These are phyloP conservation scores for Dryomyza anilis DNA, from an alignment of 2,888 invertebrate species.

Conservation along the genomic window DNA sequence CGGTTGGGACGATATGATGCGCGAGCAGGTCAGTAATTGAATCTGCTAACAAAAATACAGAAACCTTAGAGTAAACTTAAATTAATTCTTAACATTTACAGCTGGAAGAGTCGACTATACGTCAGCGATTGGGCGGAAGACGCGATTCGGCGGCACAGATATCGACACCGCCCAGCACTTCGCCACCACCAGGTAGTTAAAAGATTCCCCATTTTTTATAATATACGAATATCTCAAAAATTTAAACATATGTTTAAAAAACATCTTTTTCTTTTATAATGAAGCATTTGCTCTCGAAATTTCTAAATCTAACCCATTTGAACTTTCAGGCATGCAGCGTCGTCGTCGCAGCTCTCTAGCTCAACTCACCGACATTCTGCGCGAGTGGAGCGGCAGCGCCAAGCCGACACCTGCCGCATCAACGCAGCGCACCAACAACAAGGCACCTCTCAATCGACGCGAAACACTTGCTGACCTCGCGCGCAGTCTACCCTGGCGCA, in stretches of 20 bases:
- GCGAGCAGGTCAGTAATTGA: constrained; percentile 71
- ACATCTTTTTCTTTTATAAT: neutral
- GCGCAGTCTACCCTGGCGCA: constrained; percentile 81
- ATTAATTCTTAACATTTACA: too few species aligned
- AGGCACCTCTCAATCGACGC: constrained; percentile 77
- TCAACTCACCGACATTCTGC: constrained; percentile 84
- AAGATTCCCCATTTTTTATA: neutral
- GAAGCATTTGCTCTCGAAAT: neutral
- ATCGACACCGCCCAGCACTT: constrained; percentile 81
- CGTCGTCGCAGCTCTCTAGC: constrained; percentile 85
- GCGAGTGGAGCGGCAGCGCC: constrained; percentile 79
- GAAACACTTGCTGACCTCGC: constrained; percentile 89
- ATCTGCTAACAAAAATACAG: too few species aligned
- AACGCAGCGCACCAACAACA: constrained; percentile 38
- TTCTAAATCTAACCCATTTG: too few species aligned
- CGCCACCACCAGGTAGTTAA: constrained; percentile 65
- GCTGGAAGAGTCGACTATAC: constrained; percentile 80
- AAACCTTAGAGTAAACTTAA: too few species aligned
- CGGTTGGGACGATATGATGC: constrained; percentile 90
- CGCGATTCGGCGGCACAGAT: constrained; percentile 92
- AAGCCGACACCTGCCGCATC: constrained; percentile 58
- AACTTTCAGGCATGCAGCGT: constrained; percentile 66
- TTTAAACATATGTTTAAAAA: neutral
- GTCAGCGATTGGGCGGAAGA: constrained; percentile 82
- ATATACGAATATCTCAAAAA: neutral